phyloP scores from a whole-genome alignment of 2,113 vertebrate species.

The Elephas maximus region DNA sequence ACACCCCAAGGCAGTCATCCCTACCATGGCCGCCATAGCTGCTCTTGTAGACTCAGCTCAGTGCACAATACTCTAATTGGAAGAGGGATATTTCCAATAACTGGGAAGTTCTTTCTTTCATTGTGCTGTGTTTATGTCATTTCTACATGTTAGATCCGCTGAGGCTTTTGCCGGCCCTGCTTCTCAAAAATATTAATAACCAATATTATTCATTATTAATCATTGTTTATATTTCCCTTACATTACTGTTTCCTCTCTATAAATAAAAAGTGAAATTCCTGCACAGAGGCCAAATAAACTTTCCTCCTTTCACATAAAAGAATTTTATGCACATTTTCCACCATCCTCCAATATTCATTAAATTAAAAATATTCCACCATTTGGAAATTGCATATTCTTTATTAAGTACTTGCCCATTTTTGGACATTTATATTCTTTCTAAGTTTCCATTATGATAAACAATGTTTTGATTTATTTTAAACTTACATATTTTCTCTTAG shows the following conservation, averaged over 20 bases:
- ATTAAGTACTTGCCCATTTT: background rate
- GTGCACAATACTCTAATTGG: background rate
- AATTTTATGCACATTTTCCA: background rate
- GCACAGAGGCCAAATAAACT: background rate
- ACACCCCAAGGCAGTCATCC: background rate
- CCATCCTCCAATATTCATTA: background rate
- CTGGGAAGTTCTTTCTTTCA: background rate
- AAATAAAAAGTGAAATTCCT: background rate
- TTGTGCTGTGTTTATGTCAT: background rate
- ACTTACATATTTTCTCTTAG: background rate
- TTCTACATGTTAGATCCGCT: background rate
- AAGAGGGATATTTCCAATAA: background rate
- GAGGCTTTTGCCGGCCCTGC: background rate
- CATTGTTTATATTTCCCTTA: background rate
- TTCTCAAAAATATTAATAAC: background rate
- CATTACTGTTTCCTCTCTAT: background rate
- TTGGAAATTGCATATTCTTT: background rate
- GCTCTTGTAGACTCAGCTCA: background rate
- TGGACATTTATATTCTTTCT: background rate
- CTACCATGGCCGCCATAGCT: background rate
- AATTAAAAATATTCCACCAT: background rate
- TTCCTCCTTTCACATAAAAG: background rate
- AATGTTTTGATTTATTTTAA: background rate
- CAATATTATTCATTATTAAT: background rate
- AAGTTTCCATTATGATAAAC: background rate